Percentiles rank a stretch among this genome's conserved stretches.
Conservation (phyloP, 92 coral and sea anemone genomes). For the Palythoa grandiflora region DNA sequence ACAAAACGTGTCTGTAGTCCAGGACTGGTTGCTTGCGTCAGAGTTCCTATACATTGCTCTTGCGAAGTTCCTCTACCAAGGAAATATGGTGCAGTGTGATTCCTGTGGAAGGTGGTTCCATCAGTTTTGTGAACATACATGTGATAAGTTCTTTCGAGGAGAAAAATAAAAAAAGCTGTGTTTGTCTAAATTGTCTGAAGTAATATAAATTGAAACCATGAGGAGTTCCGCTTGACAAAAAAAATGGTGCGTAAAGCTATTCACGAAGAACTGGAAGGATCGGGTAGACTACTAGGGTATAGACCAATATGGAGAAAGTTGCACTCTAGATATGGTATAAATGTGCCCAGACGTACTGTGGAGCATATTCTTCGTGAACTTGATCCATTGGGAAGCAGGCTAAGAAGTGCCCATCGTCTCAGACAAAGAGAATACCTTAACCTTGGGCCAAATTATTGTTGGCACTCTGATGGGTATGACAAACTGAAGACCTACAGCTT, state of each 20-base stretch:
- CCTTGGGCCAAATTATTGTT: not conserved
- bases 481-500: not conserved
- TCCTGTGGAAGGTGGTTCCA: conserved; percentile 31
- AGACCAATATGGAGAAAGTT: too few relatives aligned
- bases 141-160: conserved; percentile 34
- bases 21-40: conserved; percentile 26
- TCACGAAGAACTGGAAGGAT: too few relatives aligned
- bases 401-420: not conserved
- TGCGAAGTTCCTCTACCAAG: conserved; percentile 30
- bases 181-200: not conserved
- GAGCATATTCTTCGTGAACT: not conserved
- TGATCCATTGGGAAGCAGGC: not conserved
- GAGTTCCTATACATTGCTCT: conserved; percentile 24
- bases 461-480: not conserved
- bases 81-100: conserved; percentile 30
- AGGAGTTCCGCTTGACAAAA: too few relatives aligned
- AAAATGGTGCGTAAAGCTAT: too few relatives aligned
- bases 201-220: too few relatives aligned
- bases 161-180: conserved; percentile 21
- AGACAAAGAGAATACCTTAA: not conserved
- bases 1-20: conserved; percentile 31
- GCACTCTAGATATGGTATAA: not conserved
- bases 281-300: too few relatives aligned
- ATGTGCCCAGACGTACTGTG: not conserved
- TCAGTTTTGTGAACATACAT: conserved; percentile 24